These are phyloP conservation scores for Philotrypesis tridentata DNA, from an alignment of 1,140 invertebrate species.

Conservation along the genomic window DNA sequence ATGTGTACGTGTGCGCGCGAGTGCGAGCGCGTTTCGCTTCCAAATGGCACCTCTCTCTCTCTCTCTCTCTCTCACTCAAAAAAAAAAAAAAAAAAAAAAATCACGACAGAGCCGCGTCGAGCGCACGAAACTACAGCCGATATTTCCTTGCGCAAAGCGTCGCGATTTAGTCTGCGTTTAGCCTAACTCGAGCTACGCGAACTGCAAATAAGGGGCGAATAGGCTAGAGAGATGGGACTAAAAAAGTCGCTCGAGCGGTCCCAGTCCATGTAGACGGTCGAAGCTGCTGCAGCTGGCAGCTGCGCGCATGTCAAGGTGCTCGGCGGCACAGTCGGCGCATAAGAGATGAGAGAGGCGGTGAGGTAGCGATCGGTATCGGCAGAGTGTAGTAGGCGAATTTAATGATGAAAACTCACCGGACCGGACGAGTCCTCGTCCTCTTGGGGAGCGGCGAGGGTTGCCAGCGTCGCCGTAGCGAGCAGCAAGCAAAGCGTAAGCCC, in stretches of 20 bases:
- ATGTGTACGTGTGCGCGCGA: neutral
- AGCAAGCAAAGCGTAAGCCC: neutral
- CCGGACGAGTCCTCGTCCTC: slow-evolving; percentile 42
- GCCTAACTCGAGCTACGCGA: too few relatives aligned
- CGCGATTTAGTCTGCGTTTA: neutral
- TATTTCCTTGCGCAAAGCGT: neutral
- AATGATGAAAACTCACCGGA: slow-evolving; percentile 52
- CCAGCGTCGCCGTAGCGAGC: slow-evolving; percentile 48
- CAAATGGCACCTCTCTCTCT: too few relatives aligned
- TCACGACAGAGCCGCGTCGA: too few relatives aligned
- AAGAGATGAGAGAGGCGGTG: too few relatives aligned
- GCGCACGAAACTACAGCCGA: too few relatives aligned
- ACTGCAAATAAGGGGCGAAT: neutral
- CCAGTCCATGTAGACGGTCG: neutral
- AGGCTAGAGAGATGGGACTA: neutral
- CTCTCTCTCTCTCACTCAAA: too few relatives aligned
- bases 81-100: too few relatives aligned
- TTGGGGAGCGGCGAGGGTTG: slow-evolving; percentile 47
- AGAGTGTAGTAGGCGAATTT: neutral
- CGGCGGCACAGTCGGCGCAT: too few relatives aligned
- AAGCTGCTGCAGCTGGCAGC: neutral
- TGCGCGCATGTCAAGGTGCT: neutral
- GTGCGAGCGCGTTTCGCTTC: too few relatives aligned
- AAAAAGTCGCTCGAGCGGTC: neutral
- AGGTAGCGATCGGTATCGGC: neutral